Evolutionary conservation across 2,888 invertebrate genomes (phyloP).

Genomic region (Cactoblastis cactorum): DNA sequence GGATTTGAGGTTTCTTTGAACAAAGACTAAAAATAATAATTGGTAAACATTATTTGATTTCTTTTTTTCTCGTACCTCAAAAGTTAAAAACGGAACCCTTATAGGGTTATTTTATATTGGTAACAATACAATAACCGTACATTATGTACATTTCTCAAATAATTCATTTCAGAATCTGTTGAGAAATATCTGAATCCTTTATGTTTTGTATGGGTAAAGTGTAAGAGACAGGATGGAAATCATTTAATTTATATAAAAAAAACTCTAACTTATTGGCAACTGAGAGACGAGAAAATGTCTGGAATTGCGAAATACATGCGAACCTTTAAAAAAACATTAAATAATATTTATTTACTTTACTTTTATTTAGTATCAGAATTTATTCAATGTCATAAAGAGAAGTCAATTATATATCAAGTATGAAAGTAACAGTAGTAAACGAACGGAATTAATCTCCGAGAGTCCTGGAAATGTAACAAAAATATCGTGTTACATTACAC

Average conservation of each 20-base stretch:
- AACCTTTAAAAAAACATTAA: too few species aligned
- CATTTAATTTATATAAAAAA: conserved; percentile 2
- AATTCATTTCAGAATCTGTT: neutral
- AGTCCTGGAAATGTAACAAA: conserved; percentile 2
- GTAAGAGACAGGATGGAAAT: conserved; percentile 2
- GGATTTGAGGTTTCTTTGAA: too few species aligned
- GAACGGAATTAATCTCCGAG: neutral
- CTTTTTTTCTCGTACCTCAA: too few species aligned
- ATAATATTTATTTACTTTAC: too few species aligned
- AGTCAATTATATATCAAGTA: neutral
- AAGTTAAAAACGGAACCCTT: too few species aligned
- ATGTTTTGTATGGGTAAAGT: neutral
- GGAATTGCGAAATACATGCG: neutral
- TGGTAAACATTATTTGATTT: too few species aligned
- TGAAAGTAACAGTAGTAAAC: neutral
- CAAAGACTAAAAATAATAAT: too few species aligned
- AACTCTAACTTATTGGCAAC: neutral
- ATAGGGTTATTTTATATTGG: too few species aligned
- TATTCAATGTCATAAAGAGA: neutral
- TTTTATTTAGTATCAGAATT: too few species aligned
- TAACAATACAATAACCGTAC: too few species aligned
- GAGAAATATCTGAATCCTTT: neutral
- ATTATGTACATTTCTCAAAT: too few species aligned
- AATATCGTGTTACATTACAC: neutral
- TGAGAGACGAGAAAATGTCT: neutral